Evolutionary conservation across 2,113 vertebrate genomes (phyloP).

Genomic region (Ceratotherium simum): DNA sequence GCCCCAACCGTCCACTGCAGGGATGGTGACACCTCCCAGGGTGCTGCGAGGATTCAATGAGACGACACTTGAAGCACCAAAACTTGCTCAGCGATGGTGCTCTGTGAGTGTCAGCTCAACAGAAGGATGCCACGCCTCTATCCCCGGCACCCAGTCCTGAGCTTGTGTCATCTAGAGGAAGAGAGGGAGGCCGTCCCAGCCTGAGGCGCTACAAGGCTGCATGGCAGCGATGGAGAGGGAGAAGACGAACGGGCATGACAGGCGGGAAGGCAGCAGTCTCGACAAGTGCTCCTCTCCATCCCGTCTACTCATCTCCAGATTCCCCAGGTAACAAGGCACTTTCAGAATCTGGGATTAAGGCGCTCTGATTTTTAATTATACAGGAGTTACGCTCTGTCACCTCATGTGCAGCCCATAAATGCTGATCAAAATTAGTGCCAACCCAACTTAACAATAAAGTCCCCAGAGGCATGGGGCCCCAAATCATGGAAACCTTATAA

Average conservation of each 20-base stretch:
- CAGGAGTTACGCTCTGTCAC: background rate
- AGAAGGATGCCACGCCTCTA: background rate
- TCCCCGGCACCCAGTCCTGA: background rate
- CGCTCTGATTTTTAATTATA: background rate
- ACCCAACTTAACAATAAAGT: background rate
- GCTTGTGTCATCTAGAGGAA: background rate
- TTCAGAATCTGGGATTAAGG: background rate
- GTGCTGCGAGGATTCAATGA: accelerated
- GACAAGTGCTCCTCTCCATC: background rate
- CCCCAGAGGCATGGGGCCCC: background rate
- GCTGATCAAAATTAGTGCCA: background rate
- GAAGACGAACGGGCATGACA: accelerated
- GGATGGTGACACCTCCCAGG: background rate
- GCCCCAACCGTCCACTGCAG: accelerated
- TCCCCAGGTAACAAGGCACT: background rate
- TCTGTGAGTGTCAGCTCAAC: background rate
- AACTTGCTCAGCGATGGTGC: background rate
- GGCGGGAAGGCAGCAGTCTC: accelerated
- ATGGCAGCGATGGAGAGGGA: accelerated
- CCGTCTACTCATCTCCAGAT: background rate
- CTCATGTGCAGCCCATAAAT: background rate
- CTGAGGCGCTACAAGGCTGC: accelerated
- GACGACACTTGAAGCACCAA: background rate
- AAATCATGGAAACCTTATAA: background rate
- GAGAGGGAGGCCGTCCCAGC: background rate